Conservation (phyloP, 2,113 vertebrate genomes). For the Chamaea fasciata region DNA sequence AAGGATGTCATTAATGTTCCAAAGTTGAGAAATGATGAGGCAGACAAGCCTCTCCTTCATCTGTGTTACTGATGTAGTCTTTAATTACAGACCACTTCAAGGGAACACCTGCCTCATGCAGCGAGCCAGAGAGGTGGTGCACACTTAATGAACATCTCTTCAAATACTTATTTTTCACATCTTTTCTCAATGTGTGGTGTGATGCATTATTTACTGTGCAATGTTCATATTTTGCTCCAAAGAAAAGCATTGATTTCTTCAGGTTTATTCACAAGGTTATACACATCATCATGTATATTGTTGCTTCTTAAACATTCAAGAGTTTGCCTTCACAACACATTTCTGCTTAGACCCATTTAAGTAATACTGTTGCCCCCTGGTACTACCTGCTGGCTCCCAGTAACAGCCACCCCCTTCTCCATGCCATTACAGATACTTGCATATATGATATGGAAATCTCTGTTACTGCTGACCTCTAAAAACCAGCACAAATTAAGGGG, state of each 20-base stretch:
- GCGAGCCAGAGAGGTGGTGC: background rate
- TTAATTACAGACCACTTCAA: conserved; percentile 51
- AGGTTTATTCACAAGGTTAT: background rate
- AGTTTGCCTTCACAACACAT: background rate
- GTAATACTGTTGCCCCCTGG: background rate
- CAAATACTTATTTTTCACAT: background rate
- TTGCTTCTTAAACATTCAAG: background rate
- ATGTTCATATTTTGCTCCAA: background rate
- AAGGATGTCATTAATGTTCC: background rate
- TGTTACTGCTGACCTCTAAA: background rate
- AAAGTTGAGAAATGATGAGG: background rate
- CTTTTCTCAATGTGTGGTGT: background rate
- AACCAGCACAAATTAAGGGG: background rate
- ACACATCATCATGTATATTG: background rate
- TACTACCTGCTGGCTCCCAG: background rate
- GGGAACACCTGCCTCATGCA: conserved; percentile 14
- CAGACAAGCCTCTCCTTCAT: conserved; percentile 10
- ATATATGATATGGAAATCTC: background rate
- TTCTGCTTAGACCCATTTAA: background rate
- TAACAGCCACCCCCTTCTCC: background rate
- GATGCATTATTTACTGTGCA: background rate
- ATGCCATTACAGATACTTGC: background rate
- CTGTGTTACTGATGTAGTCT: background rate
- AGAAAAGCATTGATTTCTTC: background rate
- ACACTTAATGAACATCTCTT: conserved; percentile 1